phyloP scores from a whole-genome alignment of 1,140 invertebrate genomes.

The Drosophila repletoides region DNA sequence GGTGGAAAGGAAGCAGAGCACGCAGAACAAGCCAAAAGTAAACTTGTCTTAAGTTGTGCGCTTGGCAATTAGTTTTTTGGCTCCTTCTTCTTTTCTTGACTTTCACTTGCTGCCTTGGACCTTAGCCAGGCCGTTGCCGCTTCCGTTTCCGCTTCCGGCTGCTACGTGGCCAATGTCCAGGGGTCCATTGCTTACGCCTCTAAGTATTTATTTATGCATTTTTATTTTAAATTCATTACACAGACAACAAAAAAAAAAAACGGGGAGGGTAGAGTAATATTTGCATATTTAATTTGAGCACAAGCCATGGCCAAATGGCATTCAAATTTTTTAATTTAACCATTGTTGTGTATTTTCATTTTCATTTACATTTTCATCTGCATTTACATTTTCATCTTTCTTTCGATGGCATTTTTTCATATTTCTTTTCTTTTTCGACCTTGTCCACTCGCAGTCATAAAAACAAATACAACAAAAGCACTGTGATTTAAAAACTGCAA shows the following conservation, averaged over 20 bases:
- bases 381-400: too few species aligned
- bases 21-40: slow-evolving; percentile 15
- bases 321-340: slow-evolving; percentile 56
- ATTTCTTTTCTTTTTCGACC: slow-evolving; percentile 26
- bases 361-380: slow-evolving; percentile 39
- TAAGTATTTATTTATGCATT: slow-evolving; percentile 66
- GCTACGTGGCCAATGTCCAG: slow-evolving; percentile 1
- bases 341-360: slow-evolving; percentile 53
- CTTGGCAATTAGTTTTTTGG: slow-evolving; percentile 40
- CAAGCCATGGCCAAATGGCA: slow-evolving; percentile 55
- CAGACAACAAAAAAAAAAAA: slow-evolving; percentile 14
- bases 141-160: slow-evolving; percentile 23
- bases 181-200: slow-evolving; percentile 31
- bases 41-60: slow-evolving; percentile 40
- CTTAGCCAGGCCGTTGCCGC: slow-evolving; percentile 3
- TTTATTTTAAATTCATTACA: slow-evolving; percentile 49
- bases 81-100: slow-evolving; percentile 27
- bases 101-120: slow-evolving; percentile 20
- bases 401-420: slow-evolving; percentile 17
- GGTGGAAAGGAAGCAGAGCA: neutral
- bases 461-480: slow-evolving; percentile 34
- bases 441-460: slow-evolving; percentile 19
- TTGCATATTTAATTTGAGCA: slow-evolving; percentile 70
- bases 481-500: slow-evolving; percentile 61
- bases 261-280: slow-evolving; percentile 19